Evolutionary conservation across 2,888 invertebrate genomes (phyloP).

Genomic region (Eupithecia vulgata): DNA sequence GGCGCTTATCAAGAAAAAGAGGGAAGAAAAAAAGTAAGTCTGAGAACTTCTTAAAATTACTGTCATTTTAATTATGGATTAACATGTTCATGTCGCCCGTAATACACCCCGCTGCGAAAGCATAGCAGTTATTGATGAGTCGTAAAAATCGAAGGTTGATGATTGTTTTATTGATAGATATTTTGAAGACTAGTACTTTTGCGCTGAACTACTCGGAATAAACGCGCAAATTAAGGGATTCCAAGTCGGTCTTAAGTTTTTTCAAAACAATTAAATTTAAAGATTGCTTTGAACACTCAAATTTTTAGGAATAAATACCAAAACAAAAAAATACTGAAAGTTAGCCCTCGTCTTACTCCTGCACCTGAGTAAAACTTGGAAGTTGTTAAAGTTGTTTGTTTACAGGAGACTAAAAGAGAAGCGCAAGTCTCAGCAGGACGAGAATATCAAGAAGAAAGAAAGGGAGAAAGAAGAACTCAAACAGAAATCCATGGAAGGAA

Average conservation of each 20-base stretch:
- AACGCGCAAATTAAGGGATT: too few species aligned
- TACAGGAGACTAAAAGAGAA: slow-evolving; percentile 89
- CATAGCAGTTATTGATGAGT: too few species aligned
- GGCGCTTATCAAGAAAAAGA: slow-evolving; percentile 86
- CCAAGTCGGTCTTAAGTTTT: too few species aligned
- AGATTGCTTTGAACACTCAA: too few species aligned
- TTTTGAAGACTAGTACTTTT: too few species aligned
- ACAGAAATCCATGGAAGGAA: slow-evolving; percentile 87
- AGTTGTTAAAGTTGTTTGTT: background rate
- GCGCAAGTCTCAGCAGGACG: slow-evolving; percentile 89
- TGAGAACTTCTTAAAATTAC: background rate
- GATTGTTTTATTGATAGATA: too few species aligned
- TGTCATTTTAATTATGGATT: background rate
- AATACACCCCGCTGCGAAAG: too few species aligned
- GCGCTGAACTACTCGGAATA: too few species aligned
- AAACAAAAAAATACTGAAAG: background rate
- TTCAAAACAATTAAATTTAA: too few species aligned
- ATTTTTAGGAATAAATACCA: too few species aligned
- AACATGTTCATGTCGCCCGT: too few species aligned
- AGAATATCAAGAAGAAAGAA: slow-evolving; percentile 88
- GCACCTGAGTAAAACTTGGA: background rate
- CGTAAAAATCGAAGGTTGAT: too few species aligned
- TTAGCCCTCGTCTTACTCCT: background rate
- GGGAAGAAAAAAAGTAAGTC: slow-evolving; percentile 88
- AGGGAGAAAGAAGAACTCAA: slow-evolving; percentile 85